A percentile compares a stretch with the other conserved stretches of the same genome.
phyloP scores from a whole-genome alignment of 2,888 invertebrate genomes.

The Choristoneura rosaceana region DNA sequence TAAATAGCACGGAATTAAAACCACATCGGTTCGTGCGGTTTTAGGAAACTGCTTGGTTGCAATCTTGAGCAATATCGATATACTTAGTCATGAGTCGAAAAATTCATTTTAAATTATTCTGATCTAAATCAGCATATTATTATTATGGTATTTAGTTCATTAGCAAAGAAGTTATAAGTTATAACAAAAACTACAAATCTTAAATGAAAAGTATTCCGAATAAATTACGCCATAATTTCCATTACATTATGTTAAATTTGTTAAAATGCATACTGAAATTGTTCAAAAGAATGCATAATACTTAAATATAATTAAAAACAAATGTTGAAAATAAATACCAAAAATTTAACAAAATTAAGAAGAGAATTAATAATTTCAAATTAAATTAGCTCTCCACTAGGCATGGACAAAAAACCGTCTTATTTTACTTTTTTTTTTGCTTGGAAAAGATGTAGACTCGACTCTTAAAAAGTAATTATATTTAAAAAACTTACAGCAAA shows the following conservation, averaged over 20 bases:
- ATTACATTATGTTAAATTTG: too few relatives aligned
- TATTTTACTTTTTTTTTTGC: too few relatives aligned
- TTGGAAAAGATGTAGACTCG: too few relatives aligned
- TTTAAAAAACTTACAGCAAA: conserved; percentile 71
- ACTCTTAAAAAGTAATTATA: conserved; percentile 38
- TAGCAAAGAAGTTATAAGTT: neutral
- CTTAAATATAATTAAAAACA: too few relatives aligned
- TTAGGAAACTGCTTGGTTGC: conserved; percentile 20
- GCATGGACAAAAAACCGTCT: too few relatives aligned
- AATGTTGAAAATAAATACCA: too few relatives aligned
- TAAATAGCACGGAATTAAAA: conserved; percentile 29
- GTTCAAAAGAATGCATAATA: too few relatives aligned
- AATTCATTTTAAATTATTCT: neutral
- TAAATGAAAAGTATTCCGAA: neutral
- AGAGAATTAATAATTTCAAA: conserved; percentile 4
- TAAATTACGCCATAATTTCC: neutral
- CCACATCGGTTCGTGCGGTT: conserved; percentile 25
- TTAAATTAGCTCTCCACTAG: too few relatives aligned
- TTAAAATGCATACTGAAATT: too few relatives aligned
- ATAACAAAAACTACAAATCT: neutral
- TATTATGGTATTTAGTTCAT: conserved; percentile 8
- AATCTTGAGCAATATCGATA: conserved; percentile 24
- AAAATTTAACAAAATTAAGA: neutral
- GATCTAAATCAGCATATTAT: conserved; percentile 7
- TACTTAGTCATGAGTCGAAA: neutral